phyloP scores from a whole-genome alignment of 2,888 invertebrate species.

The Camptogramma bilineatum region DNA sequence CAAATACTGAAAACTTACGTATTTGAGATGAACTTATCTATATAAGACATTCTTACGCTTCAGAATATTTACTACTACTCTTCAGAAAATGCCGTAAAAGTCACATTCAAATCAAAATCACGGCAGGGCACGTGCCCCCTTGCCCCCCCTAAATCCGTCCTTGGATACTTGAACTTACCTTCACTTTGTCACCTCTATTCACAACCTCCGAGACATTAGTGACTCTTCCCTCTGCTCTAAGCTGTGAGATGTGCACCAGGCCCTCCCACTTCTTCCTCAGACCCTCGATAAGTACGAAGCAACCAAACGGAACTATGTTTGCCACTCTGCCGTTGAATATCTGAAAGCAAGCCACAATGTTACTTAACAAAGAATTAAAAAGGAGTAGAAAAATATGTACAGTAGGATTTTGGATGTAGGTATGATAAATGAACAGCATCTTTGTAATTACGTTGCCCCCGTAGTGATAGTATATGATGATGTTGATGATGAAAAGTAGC shows the following conservation, averaged over 20 bases:
- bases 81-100: too few relatives aligned
- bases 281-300: slow-evolving; percentile 98
- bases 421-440: background rate
- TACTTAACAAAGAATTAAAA: background rate
- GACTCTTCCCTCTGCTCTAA: slow-evolving; percentile 96
- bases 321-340: slow-evolving; percentile 97
- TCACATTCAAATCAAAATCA: too few relatives aligned
- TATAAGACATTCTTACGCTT: too few relatives aligned
- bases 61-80: too few relatives aligned
- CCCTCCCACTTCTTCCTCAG: slow-evolving; percentile 96
- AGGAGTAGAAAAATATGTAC: background rate
- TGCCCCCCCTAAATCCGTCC: too few relatives aligned
- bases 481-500: too few relatives aligned
- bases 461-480: too few relatives aligned
- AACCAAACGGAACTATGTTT: slow-evolving; percentile 98
- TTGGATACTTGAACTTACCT: too few relatives aligned
- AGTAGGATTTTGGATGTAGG: background rate
- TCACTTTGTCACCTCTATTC: slow-evolving; percentile 93
- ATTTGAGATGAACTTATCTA: too few relatives aligned
- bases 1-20: too few relatives aligned
- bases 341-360: slow-evolving; percentile 64
- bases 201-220: slow-evolving; percentile 98
- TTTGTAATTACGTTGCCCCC: too few relatives aligned
- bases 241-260: slow-evolving; percentile 97
- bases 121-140: too few relatives aligned